Percentiles rank a stretch among this genome's conserved stretches.
Conservation (phyloP, 2,888 invertebrate species). For the Lasioglossum marginatum region DNA sequence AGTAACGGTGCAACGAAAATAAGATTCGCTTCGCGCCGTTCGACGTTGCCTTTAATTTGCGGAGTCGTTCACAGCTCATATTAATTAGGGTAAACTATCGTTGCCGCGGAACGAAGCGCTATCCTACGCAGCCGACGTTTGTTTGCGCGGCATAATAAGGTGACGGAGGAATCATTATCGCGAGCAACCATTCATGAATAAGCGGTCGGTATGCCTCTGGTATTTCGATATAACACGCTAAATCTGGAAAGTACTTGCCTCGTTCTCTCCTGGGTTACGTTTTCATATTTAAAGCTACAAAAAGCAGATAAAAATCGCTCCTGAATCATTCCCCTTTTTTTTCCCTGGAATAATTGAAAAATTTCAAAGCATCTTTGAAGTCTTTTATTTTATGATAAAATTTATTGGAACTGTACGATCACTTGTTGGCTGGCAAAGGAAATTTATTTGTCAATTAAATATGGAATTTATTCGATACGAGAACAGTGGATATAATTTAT, state of each 20-base stretch:
- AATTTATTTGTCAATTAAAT: background rate
- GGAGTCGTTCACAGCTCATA: background rate
- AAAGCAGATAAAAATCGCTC: background rate
- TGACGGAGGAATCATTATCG: constrained; percentile 29
- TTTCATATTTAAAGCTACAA: background rate
- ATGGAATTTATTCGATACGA: background rate
- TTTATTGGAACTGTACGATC: background rate
- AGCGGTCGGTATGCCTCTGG: background rate
- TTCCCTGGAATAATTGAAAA: background rate
- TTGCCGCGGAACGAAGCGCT: background rate
- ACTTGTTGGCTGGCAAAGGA: background rate
- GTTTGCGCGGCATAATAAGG: constrained; percentile 25
- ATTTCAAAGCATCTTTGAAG: no score
- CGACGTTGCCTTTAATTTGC: constrained; percentile 38
- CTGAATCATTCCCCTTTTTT: background rate
- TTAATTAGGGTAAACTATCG: constrained; percentile 31
- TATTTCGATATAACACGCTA: background rate
- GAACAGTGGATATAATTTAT: no score
- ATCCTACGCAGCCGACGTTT: background rate
- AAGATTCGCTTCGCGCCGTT: background rate
- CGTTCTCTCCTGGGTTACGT: background rate
- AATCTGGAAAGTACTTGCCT: background rate
- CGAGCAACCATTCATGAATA: constrained; percentile 26
- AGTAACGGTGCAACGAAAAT: constrained; percentile 5
- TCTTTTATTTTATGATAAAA: background rate